These are phyloP conservation scores for Drosophila kambysellisi DNA, from an alignment of 2,888 invertebrate genomes.

Conservation along the genomic window DNA sequence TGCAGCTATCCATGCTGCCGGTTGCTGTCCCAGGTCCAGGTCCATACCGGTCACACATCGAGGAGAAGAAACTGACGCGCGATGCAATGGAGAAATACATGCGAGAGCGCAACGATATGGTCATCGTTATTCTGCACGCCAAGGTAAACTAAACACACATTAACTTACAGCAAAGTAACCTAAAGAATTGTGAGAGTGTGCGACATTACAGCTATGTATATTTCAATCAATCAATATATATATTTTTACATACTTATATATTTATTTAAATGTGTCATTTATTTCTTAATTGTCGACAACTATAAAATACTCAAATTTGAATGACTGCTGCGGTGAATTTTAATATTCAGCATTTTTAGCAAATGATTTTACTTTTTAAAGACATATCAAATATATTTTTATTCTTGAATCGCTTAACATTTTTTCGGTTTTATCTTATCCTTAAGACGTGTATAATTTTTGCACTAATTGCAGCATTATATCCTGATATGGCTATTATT, in stretches of 20 bases:
- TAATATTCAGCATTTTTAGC: background rate
- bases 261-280: background rate
- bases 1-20: slow-evolving; percentile 83
- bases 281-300: background rate
- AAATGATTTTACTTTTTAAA: background rate
- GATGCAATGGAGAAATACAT: slow-evolving; percentile 97
- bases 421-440: background rate
- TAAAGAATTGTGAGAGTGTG: background rate
- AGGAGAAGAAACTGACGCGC: slow-evolving; percentile 88
- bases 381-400: background rate
- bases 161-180: background rate
- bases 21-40: slow-evolving; percentile 63
- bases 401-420: background rate
- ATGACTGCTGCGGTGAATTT: background rate
- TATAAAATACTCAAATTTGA: background rate
- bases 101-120: slow-evolving; percentile 97
- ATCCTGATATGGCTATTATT: background rate
- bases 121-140: slow-evolving; percentile 98
- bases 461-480: background rate
- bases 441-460: background rate
- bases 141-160: slow-evolving; percentile 86
- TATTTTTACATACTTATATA: background rate
- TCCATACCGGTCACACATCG: slow-evolving; percentile 85
- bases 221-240: background rate
- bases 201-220: slow-evolving; percentile 20